A percentile compares a stretch with the other conserved stretches of the same genome.
These are phyloP conservation scores for Amphipoea lucens DNA, from an alignment of 2,888 invertebrate genomes.

Conservation along the genomic window DNA sequence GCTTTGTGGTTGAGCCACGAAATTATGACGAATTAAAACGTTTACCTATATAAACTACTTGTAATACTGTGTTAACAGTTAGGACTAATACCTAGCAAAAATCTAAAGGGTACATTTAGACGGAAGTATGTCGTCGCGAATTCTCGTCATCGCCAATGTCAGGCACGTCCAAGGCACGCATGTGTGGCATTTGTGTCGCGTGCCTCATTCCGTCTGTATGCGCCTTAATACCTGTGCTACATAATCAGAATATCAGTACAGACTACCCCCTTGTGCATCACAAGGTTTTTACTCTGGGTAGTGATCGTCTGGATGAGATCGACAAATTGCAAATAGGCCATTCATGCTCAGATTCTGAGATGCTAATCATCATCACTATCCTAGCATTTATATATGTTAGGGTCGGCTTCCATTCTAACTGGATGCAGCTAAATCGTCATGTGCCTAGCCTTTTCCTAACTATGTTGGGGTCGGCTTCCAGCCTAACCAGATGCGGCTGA, in stretches of 20 bases:
- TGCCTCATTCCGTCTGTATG: conserved; percentile 24
- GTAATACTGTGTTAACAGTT: conserved; percentile 2
- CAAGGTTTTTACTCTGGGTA: not conserved
- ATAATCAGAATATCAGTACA: conserved; percentile 12
- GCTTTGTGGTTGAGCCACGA: conserved; percentile 5
- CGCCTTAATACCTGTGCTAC: conserved; percentile 39
- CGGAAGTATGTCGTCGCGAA: conserved; percentile 8
- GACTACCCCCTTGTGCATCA: not conserved
- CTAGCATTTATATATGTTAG: no score
- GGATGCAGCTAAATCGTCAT: no score
- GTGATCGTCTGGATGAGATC: not conserved
- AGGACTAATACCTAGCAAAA: not conserved
- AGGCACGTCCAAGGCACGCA: conserved; percentile 19
- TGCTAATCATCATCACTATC: no score
- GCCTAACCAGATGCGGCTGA: no score
- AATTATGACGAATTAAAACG: conserved; percentile 15
- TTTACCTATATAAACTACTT: not conserved
- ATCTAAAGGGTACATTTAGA: conserved; percentile 14
- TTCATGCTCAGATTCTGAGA: no score
- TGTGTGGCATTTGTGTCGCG: conserved; percentile 42
- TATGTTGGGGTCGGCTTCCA: no score
- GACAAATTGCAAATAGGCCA: no score
- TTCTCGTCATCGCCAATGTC: conserved; percentile 28
- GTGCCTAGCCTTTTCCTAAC: no score
- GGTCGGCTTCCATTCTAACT: no score